Evolutionary conservation across 1,140 invertebrate genomes (phyloP).

Genomic region (Ceratoteleas bidentatus): DNA sequence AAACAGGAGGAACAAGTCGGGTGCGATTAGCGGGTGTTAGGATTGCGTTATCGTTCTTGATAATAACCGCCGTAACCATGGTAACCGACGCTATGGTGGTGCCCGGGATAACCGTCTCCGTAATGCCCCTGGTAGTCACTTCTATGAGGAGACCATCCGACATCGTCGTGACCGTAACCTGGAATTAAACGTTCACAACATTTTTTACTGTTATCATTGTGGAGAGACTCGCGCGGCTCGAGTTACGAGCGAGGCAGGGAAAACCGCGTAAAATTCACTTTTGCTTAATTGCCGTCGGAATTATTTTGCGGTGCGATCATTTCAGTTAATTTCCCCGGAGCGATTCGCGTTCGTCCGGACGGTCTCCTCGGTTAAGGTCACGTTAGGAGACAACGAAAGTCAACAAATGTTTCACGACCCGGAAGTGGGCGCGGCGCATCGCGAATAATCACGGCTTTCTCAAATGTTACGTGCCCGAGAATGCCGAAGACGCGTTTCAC

Average conservation of each 20-base stretch:
- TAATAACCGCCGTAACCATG: slow-evolving; percentile 58
- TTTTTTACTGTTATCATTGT: slow-evolving; percentile 21
- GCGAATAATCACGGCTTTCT: slow-evolving; percentile 38
- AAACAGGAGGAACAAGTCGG: slow-evolving; percentile 21
- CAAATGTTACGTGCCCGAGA: slow-evolving; percentile 25
- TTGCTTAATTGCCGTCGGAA: slow-evolving; percentile 18
- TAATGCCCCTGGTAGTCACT: slow-evolving; percentile 70
- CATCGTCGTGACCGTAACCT: slow-evolving; percentile 77
- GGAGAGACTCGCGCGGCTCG: not conserved
- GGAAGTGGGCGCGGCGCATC: slow-evolving; percentile 38
- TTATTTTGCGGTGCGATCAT: slow-evolving; percentile 18
- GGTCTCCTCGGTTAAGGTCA: slow-evolving; percentile 8
- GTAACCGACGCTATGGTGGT: slow-evolving; percentile 58
- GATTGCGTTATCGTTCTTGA: slow-evolving; percentile 41
- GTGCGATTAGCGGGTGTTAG: slow-evolving; percentile 9
- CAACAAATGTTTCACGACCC: slow-evolving; percentile 42
- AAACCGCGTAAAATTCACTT: slow-evolving; percentile 34
- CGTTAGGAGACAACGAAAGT: slow-evolving; percentile 42
- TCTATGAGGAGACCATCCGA: slow-evolving; percentile 74
- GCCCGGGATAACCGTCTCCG: slow-evolving; percentile 62
- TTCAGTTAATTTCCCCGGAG: slow-evolving; percentile 3
- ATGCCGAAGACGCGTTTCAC: not conserved
- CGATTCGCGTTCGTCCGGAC: slow-evolving; percentile 6
- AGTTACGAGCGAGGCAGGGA: not conserved
- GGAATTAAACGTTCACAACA: slow-evolving; percentile 49